phyloP scores from a whole-genome alignment of 1,140 invertebrate genomes.

The Solenopsis fugax region DNA sequence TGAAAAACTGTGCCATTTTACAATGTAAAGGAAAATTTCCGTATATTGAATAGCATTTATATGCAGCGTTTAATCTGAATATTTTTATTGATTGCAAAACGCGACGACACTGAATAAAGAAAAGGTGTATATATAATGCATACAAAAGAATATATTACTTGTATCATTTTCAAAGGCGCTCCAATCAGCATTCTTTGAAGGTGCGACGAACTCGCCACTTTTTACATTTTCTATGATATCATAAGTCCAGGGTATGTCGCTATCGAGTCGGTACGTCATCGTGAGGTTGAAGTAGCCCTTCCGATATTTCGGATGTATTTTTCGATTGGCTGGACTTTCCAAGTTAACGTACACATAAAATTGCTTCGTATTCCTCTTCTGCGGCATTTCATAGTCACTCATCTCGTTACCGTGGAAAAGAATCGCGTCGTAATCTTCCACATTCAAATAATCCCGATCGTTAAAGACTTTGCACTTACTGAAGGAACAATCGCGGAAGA shows the following conservation, averaged over 20 bases:
- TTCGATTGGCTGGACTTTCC: constrained; percentile 78
- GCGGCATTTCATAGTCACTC: constrained; percentile 64
- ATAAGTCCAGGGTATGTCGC: constrained; percentile 88
- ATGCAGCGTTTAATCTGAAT: neutral
- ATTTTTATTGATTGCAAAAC: constrained; percentile 17
- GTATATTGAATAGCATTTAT: neutral
- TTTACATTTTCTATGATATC: constrained; percentile 77
- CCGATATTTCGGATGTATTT: constrained; percentile 64
- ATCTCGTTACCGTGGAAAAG: constrained; percentile 78
- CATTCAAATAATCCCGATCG: constrained; percentile 10
- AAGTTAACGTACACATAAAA: constrained; percentile 79
- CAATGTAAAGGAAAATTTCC: neutral
- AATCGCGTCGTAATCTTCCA: constrained; percentile 76
- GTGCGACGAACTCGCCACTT: constrained; percentile 73
- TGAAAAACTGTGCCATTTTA: neutral
- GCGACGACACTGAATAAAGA: constrained; percentile 26
- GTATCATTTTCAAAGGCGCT: constrained; percentile 34
- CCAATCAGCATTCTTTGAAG: constrained; percentile 74
- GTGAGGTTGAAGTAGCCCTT: constrained; percentile 89
- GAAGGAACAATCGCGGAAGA: constrained; percentile 71
- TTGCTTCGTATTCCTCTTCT: constrained; percentile 61
- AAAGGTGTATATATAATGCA: neutral
- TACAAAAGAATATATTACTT: constrained; percentile 54
- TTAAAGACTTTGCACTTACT: constrained; percentile 74
- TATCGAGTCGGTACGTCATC: constrained; percentile 89